A percentile compares a stretch with the other conserved stretches of the same genome.
phyloP scores from a whole-genome alignment of 2,113 vertebrate species.

The Sceloporus undulatus region DNA sequence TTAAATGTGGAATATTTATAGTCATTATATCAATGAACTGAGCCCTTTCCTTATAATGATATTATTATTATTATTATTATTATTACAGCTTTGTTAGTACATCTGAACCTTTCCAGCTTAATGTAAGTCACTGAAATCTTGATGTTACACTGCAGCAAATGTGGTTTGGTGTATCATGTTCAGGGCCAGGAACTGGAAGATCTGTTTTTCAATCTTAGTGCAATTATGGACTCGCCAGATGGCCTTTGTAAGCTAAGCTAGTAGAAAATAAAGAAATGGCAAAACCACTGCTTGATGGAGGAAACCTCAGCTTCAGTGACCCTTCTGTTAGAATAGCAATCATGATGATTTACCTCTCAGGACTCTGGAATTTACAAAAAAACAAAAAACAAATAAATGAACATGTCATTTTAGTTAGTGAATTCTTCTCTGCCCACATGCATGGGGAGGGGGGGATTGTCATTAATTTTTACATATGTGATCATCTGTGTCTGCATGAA shows the following conservation, averaged over 20 bases:
- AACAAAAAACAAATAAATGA: background rate
- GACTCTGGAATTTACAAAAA: background rate
- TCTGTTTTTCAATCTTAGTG: background rate
- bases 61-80: background rate
- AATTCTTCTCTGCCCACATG: background rate
- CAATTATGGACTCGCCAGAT: background rate
- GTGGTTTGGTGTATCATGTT: background rate
- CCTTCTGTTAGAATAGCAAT: background rate
- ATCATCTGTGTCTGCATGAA: too few relatives aligned
- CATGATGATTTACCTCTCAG: background rate
- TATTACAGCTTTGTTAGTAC: background rate
- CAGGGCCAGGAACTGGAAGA: background rate
- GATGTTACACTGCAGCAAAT: background rate
- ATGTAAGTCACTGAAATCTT: background rate
- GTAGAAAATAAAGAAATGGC: background rate
- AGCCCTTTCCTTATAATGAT: background rate
- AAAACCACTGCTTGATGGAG: background rate
- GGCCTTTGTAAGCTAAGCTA: background rate
- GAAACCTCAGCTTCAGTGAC: background rate
- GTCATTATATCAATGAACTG: background rate
- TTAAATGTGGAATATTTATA: background rate
- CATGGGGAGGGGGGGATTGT: too few relatives aligned
- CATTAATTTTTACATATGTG: too few relatives aligned
- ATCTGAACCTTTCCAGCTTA: background rate
- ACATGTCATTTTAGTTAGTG: background rate